These are phyloP conservation scores for Eubasilissa regina DNA, from an alignment of 1,140 invertebrate genomes.

Conservation along the genomic window DNA sequence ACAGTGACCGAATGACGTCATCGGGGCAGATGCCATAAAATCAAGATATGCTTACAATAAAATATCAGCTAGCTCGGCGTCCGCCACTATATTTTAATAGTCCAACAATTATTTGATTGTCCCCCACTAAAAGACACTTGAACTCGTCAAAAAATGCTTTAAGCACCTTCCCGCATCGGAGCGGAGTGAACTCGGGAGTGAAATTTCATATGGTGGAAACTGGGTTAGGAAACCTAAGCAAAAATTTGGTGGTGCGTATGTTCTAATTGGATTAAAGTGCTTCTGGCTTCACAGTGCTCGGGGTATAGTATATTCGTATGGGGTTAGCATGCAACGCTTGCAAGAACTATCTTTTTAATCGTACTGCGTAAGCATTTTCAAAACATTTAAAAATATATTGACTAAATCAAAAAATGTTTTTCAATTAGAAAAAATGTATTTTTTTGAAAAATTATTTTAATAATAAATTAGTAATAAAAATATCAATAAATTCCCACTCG, in stretches of 20 bases:
- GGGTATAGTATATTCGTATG: not conserved
- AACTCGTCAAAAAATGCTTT: conserved; percentile 30
- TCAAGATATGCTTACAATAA: conserved; percentile 27
- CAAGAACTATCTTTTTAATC: conserved; percentile 3
- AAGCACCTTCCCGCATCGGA: conserved; percentile 31
- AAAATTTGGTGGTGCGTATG: conserved; percentile 54
- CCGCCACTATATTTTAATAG: conserved; percentile 30
- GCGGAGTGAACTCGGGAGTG: not conserved
- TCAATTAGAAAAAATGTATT: not conserved
- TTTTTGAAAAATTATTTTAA: too few species aligned
- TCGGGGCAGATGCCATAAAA: not conserved
- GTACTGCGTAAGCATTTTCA: not conserved
- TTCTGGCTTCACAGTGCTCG: conserved; percentile 28
- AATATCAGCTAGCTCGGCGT: not conserved
- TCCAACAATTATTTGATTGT: conserved; percentile 46
- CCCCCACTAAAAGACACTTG: conserved; percentile 5
- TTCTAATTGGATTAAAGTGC: conserved; percentile 57
- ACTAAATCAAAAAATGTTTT: too few species aligned
- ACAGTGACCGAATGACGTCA: not conserved
- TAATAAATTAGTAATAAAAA: not conserved
- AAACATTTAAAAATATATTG: too few species aligned
- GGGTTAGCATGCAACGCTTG: conserved; percentile 44
- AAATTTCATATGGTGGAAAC: conserved; percentile 21
- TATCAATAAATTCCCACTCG: too few species aligned
- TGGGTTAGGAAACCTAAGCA: conserved; percentile 61